Conservation (phyloP, 2,888 invertebrate species). For the Melieria picta region DNA sequence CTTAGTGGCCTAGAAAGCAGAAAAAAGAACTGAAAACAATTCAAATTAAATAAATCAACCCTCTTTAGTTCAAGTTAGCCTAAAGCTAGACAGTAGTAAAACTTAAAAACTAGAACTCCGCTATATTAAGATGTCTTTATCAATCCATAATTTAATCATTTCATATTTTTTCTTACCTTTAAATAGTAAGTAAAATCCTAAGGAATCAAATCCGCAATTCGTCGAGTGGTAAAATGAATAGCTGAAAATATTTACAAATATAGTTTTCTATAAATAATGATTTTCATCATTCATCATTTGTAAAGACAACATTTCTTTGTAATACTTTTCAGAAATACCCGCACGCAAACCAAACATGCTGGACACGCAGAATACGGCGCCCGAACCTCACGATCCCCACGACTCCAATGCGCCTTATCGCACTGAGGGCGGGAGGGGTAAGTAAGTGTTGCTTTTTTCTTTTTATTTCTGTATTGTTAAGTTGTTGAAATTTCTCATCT, state of each 20-base stretch:
- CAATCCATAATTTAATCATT: no score
- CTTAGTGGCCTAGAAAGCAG: no score
- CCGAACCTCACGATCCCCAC: slow-evolving; percentile 59
- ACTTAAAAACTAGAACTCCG: no score
- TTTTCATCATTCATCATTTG: no score
- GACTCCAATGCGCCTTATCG: slow-evolving; percentile 64
- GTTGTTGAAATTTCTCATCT: no score
- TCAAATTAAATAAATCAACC: no score
- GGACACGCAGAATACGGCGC: slow-evolving; percentile 66
- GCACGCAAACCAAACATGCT: slow-evolving; percentile 72
- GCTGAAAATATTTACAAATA: neutral
- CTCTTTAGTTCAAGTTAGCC: no score
- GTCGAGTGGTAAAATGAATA: slow-evolving; percentile 22
- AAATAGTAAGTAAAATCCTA: slow-evolving; percentile 1
- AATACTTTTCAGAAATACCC: slow-evolving; percentile 74
- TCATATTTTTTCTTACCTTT: slow-evolving; percentile 8
- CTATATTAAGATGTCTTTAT: no score
- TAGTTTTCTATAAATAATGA: no score
- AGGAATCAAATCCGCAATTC: neutral
- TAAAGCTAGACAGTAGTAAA: no score
- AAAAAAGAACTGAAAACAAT: no score
- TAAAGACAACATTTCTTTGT: no score
- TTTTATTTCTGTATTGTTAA: slow-evolving; percentile 41
- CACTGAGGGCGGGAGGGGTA: slow-evolving; percentile 77
- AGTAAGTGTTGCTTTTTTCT: slow-evolving; percentile 76